Evolutionary conservation across 2,113 vertebrate species (phyloP), one percentile per base, ranked within the genome.

Genomic region (Cynocephalus volans): DNA sequence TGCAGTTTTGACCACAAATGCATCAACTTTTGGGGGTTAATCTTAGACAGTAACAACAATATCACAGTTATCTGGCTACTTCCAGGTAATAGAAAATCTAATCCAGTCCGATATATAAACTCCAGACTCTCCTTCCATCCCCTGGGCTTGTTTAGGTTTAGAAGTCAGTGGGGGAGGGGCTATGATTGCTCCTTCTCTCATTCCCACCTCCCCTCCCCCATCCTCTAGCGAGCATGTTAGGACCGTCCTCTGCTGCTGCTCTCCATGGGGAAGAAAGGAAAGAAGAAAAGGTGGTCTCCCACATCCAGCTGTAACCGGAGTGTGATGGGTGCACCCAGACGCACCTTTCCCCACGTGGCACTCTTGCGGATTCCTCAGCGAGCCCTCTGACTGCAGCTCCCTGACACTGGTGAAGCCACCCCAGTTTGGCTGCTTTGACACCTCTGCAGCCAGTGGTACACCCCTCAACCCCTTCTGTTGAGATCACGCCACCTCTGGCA

Each of bases 311-410:
- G 21, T 54, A 17, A 41, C 18, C 33, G 45, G 17, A 11, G 2
- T 17, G 36, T 58, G 48, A 2, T 8, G 8, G 33, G 50, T 60
- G 31, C 14, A 41, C 48, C 19, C 48, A 69, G 9, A 28, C 54
- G 19, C 5, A 8, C 3, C 26, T 0, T 64, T n/a, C 41, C 62
- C 72, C 52, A 23, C 0, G 0, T 11, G 85, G 15, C 31, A 17
- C 12, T n/a, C 31, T 23, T 19, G 8, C 26, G 81, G 73, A 28
- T 28, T 48, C 54, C 58, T 77, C 58, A 8, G 17, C 0, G 9
- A 41, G 28, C 28, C 31, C 28, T 72, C 80, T 52, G 45, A 21
- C 31, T 33, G 10, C 7, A 65, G 48, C 5, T 76, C 28, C 70
- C 24, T 3, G 8, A 70, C 19, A 18, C 5, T 26, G 31, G 9